Base-by-base conservation (phyloP, 2,797 vertebrate species). In the Myotis planiceps region DNA sequence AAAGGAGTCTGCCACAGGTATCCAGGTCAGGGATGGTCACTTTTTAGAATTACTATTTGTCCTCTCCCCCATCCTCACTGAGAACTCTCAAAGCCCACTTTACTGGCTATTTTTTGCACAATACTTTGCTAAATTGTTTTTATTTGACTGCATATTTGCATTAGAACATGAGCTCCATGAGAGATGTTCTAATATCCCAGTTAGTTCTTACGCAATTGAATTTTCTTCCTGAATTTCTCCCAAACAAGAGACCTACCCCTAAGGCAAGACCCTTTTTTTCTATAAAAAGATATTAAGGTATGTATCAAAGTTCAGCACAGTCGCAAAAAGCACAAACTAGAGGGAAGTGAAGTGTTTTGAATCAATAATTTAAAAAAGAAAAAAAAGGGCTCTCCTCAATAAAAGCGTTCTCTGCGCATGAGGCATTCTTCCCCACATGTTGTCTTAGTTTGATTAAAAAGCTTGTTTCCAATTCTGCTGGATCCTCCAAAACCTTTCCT, bases 391-490 rank as follows among this genome's bases (percentile, higher is more conserved):
- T 87, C 2, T 92, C 27, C 75, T 88, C 15, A 53, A 71, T 84
- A 72, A 86, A 25, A 63, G 29, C 49, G 10, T 71, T 82, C 94
- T 92, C 47, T 60, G 80, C 25, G 5, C 51, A 42, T 27, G 6
- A 93, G 60, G 23, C 37, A 68, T 79, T 79, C 88, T 78, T 92
- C 91, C 74, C 69, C 69, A 72, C 39, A 32, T 86, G 82, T 78
- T 95, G 32, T 65, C 25, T 83, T 78, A 63, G 14, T 32, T 96
- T 96, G 92, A 98, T 98, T 93, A 97, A 97, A 97, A 97, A 84
- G 71, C 9, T 74, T 95, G 95, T 97, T 53, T 96, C 34, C 42
- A 90, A 18, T 96, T 92, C 90, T 66, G 58, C 66, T 88, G 15
- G 27, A 88, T 93, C 69, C 1, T 25, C 29, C 91, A 74, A 95